These are phyloP conservation scores for Philopotamus ludificatus DNA, from an alignment of 1,140 invertebrate species.

Conservation along the genomic window DNA sequence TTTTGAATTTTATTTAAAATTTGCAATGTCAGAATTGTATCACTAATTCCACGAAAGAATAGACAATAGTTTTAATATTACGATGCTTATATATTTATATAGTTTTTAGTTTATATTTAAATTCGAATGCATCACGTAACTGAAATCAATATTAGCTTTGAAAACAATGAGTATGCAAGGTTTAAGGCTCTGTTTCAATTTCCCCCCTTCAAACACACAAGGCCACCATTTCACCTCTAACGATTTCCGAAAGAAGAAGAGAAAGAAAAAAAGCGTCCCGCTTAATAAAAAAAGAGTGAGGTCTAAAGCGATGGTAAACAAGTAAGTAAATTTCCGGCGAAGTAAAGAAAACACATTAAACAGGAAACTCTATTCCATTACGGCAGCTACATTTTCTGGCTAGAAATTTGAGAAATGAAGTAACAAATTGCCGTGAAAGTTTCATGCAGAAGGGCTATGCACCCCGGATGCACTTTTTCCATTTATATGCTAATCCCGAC, in stretches of 20 bases:
- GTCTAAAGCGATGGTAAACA: background rate
- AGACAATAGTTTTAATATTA: too few relatives aligned
- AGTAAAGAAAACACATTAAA: background rate
- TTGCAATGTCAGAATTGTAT: too few relatives aligned
- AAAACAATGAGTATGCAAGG: background rate
- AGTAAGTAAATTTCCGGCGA: background rate
- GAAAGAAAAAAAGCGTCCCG: too few relatives aligned
- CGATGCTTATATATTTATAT: too few relatives aligned
- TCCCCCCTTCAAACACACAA: background rate
- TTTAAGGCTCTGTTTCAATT: background rate
- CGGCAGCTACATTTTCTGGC: slow-evolving; percentile 8
- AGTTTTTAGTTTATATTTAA: too few relatives aligned
- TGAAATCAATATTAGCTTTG: too few relatives aligned
- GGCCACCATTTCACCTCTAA: background rate
- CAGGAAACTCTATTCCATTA: slow-evolving; percentile 15
- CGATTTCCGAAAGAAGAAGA: background rate
- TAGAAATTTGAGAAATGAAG: slow-evolving; percentile 17
- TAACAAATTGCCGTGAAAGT: slow-evolving; percentile 22
- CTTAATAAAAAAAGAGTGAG: background rate
- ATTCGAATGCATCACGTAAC: too few relatives aligned
- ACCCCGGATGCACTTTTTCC: slow-evolving; percentile 14
- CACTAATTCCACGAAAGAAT: too few relatives aligned
- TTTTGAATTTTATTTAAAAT: too few relatives aligned
- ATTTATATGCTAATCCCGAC: slow-evolving; percentile 25
- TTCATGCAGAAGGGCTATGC: background rate